Base-by-base conservation (phyloP, 2,113 vertebrate genomes). In the Tamias sibiricus region DNA sequence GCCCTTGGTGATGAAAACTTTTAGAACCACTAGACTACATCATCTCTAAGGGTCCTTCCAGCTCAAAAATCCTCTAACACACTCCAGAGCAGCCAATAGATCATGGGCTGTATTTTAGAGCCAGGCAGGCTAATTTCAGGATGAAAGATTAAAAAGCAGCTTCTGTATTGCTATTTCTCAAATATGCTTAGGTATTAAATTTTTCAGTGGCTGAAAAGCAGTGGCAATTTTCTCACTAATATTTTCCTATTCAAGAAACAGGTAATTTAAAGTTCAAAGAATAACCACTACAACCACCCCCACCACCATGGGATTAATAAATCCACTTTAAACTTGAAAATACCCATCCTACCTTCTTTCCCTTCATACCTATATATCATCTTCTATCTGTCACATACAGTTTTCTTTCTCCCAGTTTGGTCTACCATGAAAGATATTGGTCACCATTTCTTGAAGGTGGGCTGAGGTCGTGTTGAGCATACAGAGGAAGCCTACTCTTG, bases 91-190 rank as follows among this genome's bases (percentile, higher is more conserved):
- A 69, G 16, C 83, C 30, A 7, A 24, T 44, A 91, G 79, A 80
- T 62, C 74, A 87, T 0, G 83, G 37, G 37, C 42, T 79, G 7
- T 37, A 95, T 89, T 37, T 89, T 66, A 57, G 57, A 84, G 24
- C 47, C 37, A 82, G 52, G 92, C 11, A 90, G 57, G 81, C 79
- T 87, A 89, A 95, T 91, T 96, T 84, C 49, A 91, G 71, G 6
- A 74, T 92, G 82, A 95, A 94, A 90, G 49, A 91, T 90, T 85
- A 91, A 95, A 98, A 95, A 87, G 32, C 47, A 95, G 74, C 5
- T 62, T 93, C 83, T 82, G 26, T 94, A 82, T 84, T 93, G 32
- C n/a, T 89, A 2, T 2, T 87, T 16, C 59, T 87, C 59, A 92
- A 87, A 92, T 83, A 94, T 72, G 35, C 44, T 82, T 82, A 96